These are phyloP conservation scores for Allophyes oxyacanthae DNA, from an alignment of 2,888 invertebrate genomes.

Conservation along the genomic window DNA sequence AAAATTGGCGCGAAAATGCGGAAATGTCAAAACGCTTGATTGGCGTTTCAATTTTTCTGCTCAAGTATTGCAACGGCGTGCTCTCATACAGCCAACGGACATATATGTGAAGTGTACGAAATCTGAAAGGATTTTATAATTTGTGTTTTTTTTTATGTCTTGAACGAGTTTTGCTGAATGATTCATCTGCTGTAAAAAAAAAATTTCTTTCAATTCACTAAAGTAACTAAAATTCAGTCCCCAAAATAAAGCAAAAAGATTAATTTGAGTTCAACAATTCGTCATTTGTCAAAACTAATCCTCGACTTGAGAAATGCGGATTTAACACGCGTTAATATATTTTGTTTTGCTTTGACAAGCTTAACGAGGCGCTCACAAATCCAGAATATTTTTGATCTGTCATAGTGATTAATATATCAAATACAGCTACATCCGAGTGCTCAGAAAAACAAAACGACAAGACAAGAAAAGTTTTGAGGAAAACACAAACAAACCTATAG, in stretches of 20 bases:
- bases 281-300: constrained; percentile 47
- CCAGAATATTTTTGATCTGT: constrained; percentile 31
- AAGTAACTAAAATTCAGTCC: neutral
- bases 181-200: constrained; percentile 41
- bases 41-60: constrained; percentile 66
- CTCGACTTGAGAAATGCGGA: constrained; percentile 21
- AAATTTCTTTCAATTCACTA: neutral
- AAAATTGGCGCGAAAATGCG: constrained; percentile 88
- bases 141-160: constrained; percentile 38
- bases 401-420: constrained; percentile 33
- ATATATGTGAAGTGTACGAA: constrained; percentile 58
- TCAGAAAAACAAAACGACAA: neutral
- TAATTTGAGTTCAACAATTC: constrained; percentile 18
- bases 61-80: constrained; percentile 48
- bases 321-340: constrained; percentile 41
- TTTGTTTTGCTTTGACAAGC: constrained; percentile 55
- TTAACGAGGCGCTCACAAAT: constrained; percentile 42
- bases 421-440: constrained; percentile 8
- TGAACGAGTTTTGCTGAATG: constrained; percentile 44
- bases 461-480: constrained; percentile 12
- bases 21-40: constrained; percentile 75
- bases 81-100: constrained; percentile 52
- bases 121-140: constrained; percentile 48
- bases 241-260: neutral
- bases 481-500: constrained; percentile 8